phyloP scores from a whole-genome alignment of 2,113 vertebrate genomes.

The Strix aluco region DNA sequence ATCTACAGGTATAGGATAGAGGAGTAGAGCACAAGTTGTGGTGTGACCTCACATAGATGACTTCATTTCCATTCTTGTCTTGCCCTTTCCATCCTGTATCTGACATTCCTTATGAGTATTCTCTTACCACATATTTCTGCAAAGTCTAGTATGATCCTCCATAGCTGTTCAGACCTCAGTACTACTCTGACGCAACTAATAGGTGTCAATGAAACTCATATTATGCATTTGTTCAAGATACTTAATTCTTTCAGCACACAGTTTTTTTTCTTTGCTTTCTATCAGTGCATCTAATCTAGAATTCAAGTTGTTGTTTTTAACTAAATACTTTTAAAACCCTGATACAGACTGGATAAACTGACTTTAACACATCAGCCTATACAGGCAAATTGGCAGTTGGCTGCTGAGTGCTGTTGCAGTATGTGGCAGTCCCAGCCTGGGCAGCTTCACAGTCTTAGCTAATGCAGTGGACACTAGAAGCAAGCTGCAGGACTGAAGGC shows the following conservation, averaged over 20 bases:
- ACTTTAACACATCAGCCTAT: background rate
- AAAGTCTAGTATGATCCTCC: background rate
- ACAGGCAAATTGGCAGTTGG: fast-evolving
- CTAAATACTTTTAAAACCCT: background rate
- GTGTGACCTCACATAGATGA: background rate
- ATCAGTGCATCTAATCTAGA: background rate
- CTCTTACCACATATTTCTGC: background rate
- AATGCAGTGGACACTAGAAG: background rate
- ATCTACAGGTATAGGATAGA: background rate
- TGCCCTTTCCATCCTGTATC: background rate
- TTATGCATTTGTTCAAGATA: background rate
- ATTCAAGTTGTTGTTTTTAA: background rate
- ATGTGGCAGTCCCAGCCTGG: background rate
- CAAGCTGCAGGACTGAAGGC: background rate
- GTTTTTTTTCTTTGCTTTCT: background rate
- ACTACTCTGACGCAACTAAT: background rate
- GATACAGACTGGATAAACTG: background rate
- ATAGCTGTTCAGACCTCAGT: background rate
- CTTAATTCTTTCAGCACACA: background rate
- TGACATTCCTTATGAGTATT: background rate
- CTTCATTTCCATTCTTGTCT: background rate
- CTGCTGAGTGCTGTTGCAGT: background rate
- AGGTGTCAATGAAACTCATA: background rate
- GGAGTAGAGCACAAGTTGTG: background rate
- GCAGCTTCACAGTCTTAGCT: background rate